phyloP scores from a whole-genome alignment of 2,888 invertebrate genomes.

The Coelopa pilipes region DNA sequence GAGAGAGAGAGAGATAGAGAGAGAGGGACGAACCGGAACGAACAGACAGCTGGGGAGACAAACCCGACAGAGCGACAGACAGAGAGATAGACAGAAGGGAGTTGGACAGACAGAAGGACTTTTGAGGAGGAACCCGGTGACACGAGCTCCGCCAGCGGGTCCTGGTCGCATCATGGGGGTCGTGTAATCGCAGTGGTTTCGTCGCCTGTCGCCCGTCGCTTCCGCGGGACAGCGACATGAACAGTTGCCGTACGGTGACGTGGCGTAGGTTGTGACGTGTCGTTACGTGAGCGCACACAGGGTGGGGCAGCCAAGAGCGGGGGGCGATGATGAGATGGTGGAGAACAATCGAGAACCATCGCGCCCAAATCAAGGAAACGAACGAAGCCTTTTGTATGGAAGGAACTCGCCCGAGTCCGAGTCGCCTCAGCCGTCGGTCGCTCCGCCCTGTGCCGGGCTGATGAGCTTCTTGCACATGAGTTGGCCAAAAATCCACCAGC shows the following conservation, averaged over 20 bases:
- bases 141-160: conserved; percentile 18
- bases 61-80: too few species aligned
- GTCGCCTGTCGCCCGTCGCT: conserved; percentile 42
- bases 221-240: conserved; percentile 18
- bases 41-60: not conserved
- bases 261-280: conserved; percentile 14
- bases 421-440: not conserved
- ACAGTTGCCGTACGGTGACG: conserved; percentile 26
- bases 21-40: not conserved
- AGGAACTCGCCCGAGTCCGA: too few species aligned
- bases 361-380: too few species aligned
- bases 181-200: conserved; percentile 50
- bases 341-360: too few species aligned
- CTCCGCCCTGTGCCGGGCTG: conserved; percentile 25
- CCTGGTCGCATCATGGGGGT: conserved; percentile 54
- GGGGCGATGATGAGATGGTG: too few species aligned
- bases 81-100: too few species aligned
- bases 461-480: conserved; percentile 39
- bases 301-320: not conserved
- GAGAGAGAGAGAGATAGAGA: not conserved
- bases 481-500: conserved; percentile 37
- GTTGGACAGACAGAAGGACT: conserved; percentile 2
- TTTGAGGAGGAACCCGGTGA: conserved; percentile 10
- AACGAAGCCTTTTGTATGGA: too few species aligned
- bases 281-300: not conserved